Base-by-base conservation (phyloP, 2,888 invertebrate genomes). In the Drosophila picticornis region DNA sequence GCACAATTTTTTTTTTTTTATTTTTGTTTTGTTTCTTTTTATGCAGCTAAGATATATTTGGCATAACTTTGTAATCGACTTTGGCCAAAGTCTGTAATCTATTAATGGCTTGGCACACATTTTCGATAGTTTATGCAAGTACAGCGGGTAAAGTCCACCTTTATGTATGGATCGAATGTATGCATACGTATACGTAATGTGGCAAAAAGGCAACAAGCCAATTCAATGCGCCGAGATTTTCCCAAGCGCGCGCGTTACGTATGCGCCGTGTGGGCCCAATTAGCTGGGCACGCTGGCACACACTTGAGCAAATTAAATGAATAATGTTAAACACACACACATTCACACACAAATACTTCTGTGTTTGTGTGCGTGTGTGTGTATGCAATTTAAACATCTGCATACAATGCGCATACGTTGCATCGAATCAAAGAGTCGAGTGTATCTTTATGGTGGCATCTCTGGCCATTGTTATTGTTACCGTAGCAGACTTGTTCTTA, bases 221-320 rank as follows among this genome's bases (percentile, higher is more conserved):
- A 75, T 52, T 64, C 63, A 71, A 59, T 80, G 79, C 65, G 10
- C 53, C 57, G 46, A 66, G 68, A 77, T 83, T 90, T 85, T 86
- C 90, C 87, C 85, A 86, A 78, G 88, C 87, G 72, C 83, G 63
- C 57, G 10, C 29, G 90, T 88, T 86, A 86, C 87, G 85, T 86
- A 86, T 86, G 72, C 84, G 84, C 84, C 87, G 81, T 87, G 84
- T 88, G 89, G 73, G 87, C 66, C 75, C 90, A 86, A 86, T 86
- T 86, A 86, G 84, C 64, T 75, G 69, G 48, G 53, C 66, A 60
- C 43, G 57, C 43, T 65, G 55, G 4, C 36, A 43, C 50, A 63
- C 32, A 72, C 50, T 59, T 55, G 40, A 16, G 19, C 59, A 61
- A 51, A 52, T 34, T 48, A 46, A 53, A 67, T 50, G 36, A 32